These are phyloP conservation scores for Pseudachorutes palmiensis DNA, from an alignment of 1,140 invertebrate species.

Conservation along the genomic window DNA sequence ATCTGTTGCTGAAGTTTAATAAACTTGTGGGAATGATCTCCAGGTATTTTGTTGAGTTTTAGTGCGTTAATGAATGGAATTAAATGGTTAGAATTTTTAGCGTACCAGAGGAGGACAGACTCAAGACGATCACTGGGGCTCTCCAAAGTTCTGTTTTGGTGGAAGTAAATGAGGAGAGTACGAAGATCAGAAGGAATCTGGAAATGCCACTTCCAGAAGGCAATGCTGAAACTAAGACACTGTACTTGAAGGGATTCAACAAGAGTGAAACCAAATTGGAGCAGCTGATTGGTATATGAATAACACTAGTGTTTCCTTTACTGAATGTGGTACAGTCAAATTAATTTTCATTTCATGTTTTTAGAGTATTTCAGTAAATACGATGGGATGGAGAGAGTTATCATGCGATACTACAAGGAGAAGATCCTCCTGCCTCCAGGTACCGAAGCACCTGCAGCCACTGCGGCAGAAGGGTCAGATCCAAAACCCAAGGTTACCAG, in stretches of 20 bases:
- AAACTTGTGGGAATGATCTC: constrained; percentile 18
- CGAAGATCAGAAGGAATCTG: constrained; percentile 26
- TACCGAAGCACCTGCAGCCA: neutral
- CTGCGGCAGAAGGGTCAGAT: constrained; percentile 10
- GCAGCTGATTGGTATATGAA: constrained; percentile 25
- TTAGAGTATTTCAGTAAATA: constrained; percentile 32
- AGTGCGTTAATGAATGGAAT: neutral
- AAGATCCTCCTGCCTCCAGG: constrained; percentile 17
- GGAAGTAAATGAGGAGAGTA: constrained; percentile 21
- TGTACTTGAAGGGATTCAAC: constrained; percentile 34
- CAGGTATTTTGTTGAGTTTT: constrained; percentile 19
- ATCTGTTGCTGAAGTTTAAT: constrained; percentile 31
- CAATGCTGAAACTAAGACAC: constrained; percentile 17
- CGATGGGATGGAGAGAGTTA: constrained; percentile 30
- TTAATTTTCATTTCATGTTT: neutral
- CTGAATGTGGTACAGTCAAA: too few species aligned
- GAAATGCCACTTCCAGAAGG: constrained; percentile 28
- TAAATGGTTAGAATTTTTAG: constrained; percentile 7
- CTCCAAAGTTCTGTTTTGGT: constrained; percentile 25
- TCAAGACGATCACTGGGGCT: constrained; percentile 11
- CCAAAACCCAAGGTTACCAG: neutral
- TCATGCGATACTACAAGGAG: constrained; percentile 36
- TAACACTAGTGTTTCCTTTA: neutral
- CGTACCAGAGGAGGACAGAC: constrained; percentile 3
- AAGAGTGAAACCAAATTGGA: constrained; percentile 30